Evolutionary conservation across 2,888 invertebrate genomes (phyloP), one percentile per base, ranked within the genome.

Genomic region (Campopleginae sp.): DNA sequence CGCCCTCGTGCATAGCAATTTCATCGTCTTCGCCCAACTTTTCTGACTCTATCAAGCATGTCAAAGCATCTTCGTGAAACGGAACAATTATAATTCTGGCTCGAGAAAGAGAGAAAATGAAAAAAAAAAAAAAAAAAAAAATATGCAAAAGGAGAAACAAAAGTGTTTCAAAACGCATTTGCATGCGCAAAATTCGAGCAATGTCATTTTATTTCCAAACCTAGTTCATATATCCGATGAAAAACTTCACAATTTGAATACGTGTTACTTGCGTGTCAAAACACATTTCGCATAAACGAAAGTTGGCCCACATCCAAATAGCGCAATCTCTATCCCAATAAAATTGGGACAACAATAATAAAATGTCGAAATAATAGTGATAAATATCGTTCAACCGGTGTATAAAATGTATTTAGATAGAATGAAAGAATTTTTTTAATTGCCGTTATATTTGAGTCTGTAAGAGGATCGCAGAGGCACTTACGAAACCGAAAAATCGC

Each of bases 31-130:
- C 48, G 74, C 58, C 72, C 14, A 38, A 70, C 42, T 23, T 42
- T 65, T 38, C 48, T 27, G 6, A 71, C 68, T 81, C 48, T 58
- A 8, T 8, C 74, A 0, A 42, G 17, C 33, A 65, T 46, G 71
- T 65, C 71, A 12, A 75, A 61, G 58, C 80, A 68, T 77, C 61
- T 63, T 70, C 63, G 31, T 76, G 44, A n/a, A 17, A 46, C 72
- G 63, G 79, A 66, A 51, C n/a, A 14, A 58, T 44, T 77, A 58
- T 44, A 51, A 27, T 68, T 65, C 51, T 33, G n/a, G 65, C 88
- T 86, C 87, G 87, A 90, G 87, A 88, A 86, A 91, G 84, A 87
- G 86, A 87, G 87, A 80, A 92, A 74, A 88, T 86, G 87, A 90
- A 88, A 92, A 92, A 7, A 38, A 38, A 10, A 38, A 5, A 5